Evolutionary conservation across 2,888 invertebrate species (phyloP).

Genomic region (Amphipoea oculea): DNA sequence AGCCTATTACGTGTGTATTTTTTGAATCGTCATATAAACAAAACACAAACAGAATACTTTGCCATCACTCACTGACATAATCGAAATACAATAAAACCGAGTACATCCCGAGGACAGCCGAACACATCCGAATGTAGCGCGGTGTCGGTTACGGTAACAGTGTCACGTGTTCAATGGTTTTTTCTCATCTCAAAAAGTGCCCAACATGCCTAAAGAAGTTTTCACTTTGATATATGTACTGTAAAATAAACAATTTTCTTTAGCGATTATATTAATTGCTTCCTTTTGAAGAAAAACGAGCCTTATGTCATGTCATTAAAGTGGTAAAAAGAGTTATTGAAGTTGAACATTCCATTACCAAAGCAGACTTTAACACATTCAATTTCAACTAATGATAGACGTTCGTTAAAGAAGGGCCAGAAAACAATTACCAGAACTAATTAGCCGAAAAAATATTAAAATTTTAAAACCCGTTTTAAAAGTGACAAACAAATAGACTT

Average conservation of each 20-base stretch:
- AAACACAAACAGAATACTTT: no score
- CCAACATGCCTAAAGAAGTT: no score
- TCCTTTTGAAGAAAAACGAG: background rate
- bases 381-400: conserved; percentile 36
- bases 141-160: no score
- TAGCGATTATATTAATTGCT: background rate
- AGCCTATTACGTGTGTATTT: no score
- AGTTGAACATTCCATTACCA: background rate
- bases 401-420: conserved; percentile 32
- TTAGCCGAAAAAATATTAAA: conserved; percentile 68
- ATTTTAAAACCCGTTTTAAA: conserved; percentile 67
- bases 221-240: no score
- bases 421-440: conserved; percentile 67
- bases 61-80: no score
- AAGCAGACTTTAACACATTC: conserved; percentile 9
- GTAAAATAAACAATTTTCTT: background rate
- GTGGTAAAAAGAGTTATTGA: background rate
- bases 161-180: no score
- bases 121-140: no score
- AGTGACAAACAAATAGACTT: conserved; percentile 71
- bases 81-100: no score
- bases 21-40: no score
- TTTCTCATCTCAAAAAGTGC: no score
- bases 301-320: background rate
- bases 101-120: no score